Percentiles rank a stretch among this genome's conserved stretches.
These are phyloP conservation scores for Paradoxurus hermaphroditus DNA, from an alignment of 2,113 vertebrate species.

Conservation along the genomic window DNA sequence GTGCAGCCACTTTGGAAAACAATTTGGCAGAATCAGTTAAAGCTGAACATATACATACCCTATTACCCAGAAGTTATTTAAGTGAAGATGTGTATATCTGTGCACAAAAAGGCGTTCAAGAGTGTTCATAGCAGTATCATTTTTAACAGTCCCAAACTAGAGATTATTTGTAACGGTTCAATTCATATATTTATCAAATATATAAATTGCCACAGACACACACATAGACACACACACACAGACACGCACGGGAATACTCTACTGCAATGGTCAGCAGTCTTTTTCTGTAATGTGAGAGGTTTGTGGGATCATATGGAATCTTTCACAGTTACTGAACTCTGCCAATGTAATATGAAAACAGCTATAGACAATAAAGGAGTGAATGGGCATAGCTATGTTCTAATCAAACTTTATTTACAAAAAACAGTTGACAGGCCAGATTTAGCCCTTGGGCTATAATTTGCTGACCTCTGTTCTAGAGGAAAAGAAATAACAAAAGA, in stretches of 20 bases:
- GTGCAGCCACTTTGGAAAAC: neutral
- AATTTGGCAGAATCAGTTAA: neutral
- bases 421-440: neutral
- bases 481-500: neutral
- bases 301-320: neutral
- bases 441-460: neutral
- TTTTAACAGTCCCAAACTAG: neutral
- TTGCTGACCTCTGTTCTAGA: neutral
- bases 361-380: neutral
- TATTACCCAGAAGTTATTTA: neutral
- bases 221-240: neutral
- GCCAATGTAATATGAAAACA: neutral
- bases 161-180: neutral
- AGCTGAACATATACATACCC: neutral
- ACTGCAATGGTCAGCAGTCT: neutral
- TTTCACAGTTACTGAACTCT: neutral
- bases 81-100: constrained; percentile 6
- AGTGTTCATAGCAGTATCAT: neutral
- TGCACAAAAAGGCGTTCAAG: neutral
- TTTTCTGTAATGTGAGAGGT: neutral
- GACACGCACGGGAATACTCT: neutral
- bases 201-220: neutral
- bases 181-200: no score
- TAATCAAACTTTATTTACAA: neutral
- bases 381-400: neutral